Conservation (phyloP, 2,797 vertebrate species). For the Pterois miles region DNA sequence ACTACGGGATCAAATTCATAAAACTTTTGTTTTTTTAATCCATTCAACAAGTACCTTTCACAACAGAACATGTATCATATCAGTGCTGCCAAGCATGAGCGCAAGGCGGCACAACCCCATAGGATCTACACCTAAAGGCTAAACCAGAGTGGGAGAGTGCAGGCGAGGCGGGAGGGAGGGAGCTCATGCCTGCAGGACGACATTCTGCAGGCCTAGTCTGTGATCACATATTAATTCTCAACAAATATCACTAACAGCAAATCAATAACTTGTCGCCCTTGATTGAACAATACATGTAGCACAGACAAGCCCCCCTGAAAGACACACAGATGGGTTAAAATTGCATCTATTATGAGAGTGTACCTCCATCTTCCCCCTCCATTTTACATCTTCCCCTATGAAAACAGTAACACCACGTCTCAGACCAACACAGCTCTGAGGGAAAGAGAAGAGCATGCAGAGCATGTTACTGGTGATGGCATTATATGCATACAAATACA, state of each 20-base stretch:
- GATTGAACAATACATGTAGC: background rate
- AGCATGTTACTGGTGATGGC: slow-evolving; percentile 10
- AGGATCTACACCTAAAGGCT: slow-evolving; percentile 56
- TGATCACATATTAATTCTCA: slow-evolving; percentile 12
- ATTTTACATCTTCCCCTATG: slow-evolving; percentile 66
- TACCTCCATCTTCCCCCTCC: slow-evolving; percentile 74
- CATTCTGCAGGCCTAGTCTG: background rate
- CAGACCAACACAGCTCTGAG: slow-evolving; percentile 19
- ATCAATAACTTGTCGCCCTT: background rate
- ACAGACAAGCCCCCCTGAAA: slow-evolving; percentile 2
- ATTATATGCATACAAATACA: slow-evolving; percentile 8
- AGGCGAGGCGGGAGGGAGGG: slow-evolving; percentile 11
- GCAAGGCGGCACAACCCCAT: slow-evolving; percentile 45
- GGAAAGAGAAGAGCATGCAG: background rate
- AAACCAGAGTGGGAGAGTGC: slow-evolving; percentile 27
- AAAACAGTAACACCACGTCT: slow-evolving; percentile 42
- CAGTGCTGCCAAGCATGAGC: slow-evolving; percentile 4
- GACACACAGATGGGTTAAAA: slow-evolving; percentile 37
- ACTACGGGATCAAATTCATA: background rate
- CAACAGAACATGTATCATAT: slow-evolving; percentile 18
- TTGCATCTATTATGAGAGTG: slow-evolving; percentile 58
- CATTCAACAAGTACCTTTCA: slow-evolving; percentile 15
- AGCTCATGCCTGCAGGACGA: slow-evolving; percentile 7
- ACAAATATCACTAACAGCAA: background rate
- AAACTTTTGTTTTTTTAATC: background rate